Base-by-base conservation (phyloP, 2,113 vertebrate genomes). In the Murina feae region DNA sequence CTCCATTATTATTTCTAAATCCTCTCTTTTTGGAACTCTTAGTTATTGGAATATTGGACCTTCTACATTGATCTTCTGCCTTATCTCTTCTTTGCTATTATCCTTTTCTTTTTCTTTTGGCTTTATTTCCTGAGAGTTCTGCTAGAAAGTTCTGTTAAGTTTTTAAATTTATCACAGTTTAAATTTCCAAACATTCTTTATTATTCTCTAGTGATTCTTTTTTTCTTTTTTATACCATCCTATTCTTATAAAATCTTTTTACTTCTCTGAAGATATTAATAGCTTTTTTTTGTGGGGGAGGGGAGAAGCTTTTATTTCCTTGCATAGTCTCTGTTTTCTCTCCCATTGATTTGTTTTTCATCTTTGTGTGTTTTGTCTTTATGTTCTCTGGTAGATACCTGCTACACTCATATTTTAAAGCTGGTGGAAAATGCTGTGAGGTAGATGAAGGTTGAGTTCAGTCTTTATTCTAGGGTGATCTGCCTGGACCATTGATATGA, bases 151-250 rank as follows among this genome's bases (percentile, higher is more conserved):
- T 79, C 42, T 84, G 39, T 65, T 66, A 85, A 82, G 30, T 58
- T 90, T 81, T 79, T n/a, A 37, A 92, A 78, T 44, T 91, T 74
- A 79, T 74, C 53, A 30, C 69, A 69, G 86, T 75, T 92, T 49
- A 84, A 80, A 88, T 84, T 95, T 88, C 55, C 20, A 80, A 82
- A 44, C 49, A 14, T 74, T 91, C n/a, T 74, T 53, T 66, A 86
- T 71, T 84, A 23, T 83, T 58, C n/a, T 80, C 30, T 44, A 53
- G 23, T 51, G 53, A 47, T 66, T 68, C 32, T 71, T 71, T 53
- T 53, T 60, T 80, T 58, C 58, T 55, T 58, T 69, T 80, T 58
- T 79, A 78, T 58, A 87, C 16, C 32, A 53, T 44, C 12, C 68
- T 89, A 63, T 39, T 84, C 79, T 72, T 84, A 28, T 32, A 65